Base-by-base conservation (phyloP, 2,888 invertebrate species). In the Platynereis dumerilii region DNA sequence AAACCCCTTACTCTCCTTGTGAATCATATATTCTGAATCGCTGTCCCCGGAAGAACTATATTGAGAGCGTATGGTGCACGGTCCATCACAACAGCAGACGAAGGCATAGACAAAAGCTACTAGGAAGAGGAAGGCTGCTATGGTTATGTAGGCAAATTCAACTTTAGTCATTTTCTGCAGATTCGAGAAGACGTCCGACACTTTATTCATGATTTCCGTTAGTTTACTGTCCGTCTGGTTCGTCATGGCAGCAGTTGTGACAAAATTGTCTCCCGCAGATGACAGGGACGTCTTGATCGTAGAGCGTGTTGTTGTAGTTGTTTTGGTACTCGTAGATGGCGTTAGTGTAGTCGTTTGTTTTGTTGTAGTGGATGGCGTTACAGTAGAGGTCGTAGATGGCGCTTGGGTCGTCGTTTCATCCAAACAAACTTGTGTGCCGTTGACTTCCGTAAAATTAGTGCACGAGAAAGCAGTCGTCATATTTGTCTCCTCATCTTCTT, bases 61-160 rank as follows among this genome's bases (percentile, higher is more conserved):
- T 15, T 17, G 1, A 1, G 55, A 58, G 7, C 34, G 34, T 5
- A 34, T 5, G 7, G 34, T 34, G 12, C 34, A 34, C 5, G 34
- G 34, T 12, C 34, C 12, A 34, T 34, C 34, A n/a, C 71, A 69
- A 64, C 81, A 82, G 68, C 83, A 84, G 20, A 83, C 72, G 28
- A 78, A 72, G 26, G 83, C 66, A 67, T 84, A 85, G 27, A 82
- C 64, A 1, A 81, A 63, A 0, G 84, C 76, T 26, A 81, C 78
- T 5, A 81, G 58, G 42, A 84, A 70, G 5, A 83, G 73, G 45
- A 81, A 75, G 2, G 79, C 65, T 0, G 83, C 83, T 44, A 85
- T 80, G 39, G 82, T 79, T 2, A 81, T 67, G 68, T 85, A 86
- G 1, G 83, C 82, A 74, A 84, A 79, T 72, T 84, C 78, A 27